Evolutionary conservation across 2,797 vertebrate genomes (phyloP).

Genomic region (Enteromius fasciolatus): DNA sequence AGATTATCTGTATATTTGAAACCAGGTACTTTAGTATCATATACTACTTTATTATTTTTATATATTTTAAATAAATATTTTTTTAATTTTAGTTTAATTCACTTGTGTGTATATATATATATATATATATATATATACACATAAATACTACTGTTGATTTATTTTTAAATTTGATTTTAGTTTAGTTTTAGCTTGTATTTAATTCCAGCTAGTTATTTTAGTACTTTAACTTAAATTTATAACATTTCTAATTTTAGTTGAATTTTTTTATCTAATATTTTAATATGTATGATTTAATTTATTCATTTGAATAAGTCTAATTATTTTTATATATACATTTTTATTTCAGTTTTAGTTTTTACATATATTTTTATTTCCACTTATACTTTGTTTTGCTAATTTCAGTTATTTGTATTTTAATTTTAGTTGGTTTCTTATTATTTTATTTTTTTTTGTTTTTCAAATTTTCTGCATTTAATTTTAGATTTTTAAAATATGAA

Average conservation of each 20-base stretch:
- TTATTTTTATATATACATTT: not conserved
- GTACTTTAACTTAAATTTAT: too few relatives aligned
- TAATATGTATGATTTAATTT: not conserved
- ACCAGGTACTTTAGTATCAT: not conserved
- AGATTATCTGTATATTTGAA: not conserved
- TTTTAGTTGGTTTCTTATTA: not conserved
- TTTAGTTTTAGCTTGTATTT: too few relatives aligned
- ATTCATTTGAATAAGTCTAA: not conserved
- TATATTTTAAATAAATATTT: not conserved
- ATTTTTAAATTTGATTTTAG: too few relatives aligned
- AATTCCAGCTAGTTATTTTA: too few relatives aligned
- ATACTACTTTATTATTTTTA: not conserved
- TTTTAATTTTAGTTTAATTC: not conserved
- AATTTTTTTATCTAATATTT: not conserved
- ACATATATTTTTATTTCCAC: not conserved
- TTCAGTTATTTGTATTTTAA: not conserved
- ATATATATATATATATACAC: too few relatives aligned
- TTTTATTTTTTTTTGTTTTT: not conserved
- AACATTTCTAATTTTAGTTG: too few relatives aligned
- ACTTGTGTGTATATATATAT: too few relatives aligned
- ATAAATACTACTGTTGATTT: too few relatives aligned
- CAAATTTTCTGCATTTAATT: not conserved
- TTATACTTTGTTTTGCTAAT: not conserved
- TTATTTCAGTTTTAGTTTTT: not conserved
- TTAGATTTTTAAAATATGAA: not conserved